phyloP scores from a whole-genome alignment of 2,113 vertebrate genomes.

The Pterocles burchelli region DNA sequence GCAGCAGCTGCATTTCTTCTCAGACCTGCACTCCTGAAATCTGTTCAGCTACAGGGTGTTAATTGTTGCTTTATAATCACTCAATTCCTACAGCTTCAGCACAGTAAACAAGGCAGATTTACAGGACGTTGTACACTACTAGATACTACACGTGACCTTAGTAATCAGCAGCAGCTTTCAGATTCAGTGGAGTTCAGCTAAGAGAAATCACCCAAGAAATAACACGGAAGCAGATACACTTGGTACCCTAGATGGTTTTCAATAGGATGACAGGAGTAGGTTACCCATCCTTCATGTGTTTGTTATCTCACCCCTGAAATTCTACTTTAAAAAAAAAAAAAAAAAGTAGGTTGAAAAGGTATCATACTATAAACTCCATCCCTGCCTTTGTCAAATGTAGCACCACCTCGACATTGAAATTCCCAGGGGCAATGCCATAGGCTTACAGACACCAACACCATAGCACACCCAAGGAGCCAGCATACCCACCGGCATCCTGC shows the following conservation, averaged over 20 bases:
- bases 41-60: background rate
- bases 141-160: background rate
- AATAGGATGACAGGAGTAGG: background rate
- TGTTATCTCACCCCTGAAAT: background rate
- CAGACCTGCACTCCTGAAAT: background rate
- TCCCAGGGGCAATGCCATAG: background rate
- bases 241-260: background rate
- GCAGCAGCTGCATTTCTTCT: background rate
- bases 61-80: background rate
- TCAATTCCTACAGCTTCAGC: background rate
- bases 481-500: background rate
- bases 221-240: rapidly evolving
- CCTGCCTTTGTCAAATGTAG: background rate
- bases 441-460: background rate
- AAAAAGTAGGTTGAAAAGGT: background rate
- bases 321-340: background rate
- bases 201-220: background rate
- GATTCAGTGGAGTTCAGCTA: background rate
- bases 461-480: background rate
- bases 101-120: background rate
- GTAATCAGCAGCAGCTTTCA: background rate
- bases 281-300: background rate
- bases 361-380: background rate
- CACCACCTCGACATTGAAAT: background rate
- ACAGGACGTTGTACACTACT: background rate